Base-by-base conservation (phyloP, 2,797 vertebrate species). In the Anguilla obscura region DNA sequence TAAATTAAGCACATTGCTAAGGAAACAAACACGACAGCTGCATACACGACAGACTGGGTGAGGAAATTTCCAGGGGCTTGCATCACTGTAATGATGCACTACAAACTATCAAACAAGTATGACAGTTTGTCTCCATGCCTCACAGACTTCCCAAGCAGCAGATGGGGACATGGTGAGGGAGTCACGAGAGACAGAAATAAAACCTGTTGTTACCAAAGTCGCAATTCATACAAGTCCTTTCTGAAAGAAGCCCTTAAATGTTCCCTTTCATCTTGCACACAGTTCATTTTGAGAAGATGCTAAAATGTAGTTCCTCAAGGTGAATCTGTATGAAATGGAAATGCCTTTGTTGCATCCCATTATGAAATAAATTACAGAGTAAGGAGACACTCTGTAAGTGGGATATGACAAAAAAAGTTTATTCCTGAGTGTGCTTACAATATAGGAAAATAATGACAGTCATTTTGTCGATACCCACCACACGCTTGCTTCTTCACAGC, bases 71-170 rank as follows among this genome's bases (percentile, higher is more conserved):
- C 92, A 91, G 48, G 12, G 85, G 88, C 90, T 89, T 90, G 90
- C 83, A 88, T 88, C 30, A 90, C 93, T 92, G 94, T 93, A 94
- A 93, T 93, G 94, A 94, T 91, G 93, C 90, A 92, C 91, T 83
- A 76, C 14, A 50, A 91, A 91, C 82, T 76, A 92, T 93, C 90
- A 94, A 83, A 92, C 89, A 90, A 90, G 94, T 91, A 92, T 92
- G 91, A 94, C 92, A 92, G 92, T 91, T 89, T 88, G 89, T 88
- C 90, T 89, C 89, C 89, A 92, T 90, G 94, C 94, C 93, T 90
- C 91, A 92, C 89, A 91, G 93, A 92, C 89, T 92, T 91, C 95
- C 91, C 90, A 89, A 93, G 91, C 91, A 90, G 90, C 87, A 87
- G 90, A 91, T 24, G 89, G 85, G 89, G 89, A 92, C 85, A 90